Evolutionary conservation across 1,140 invertebrate genomes (phyloP), one percentile per base, ranked within the genome.

Genomic region (Venustaconcha ellipsiformis): DNA sequence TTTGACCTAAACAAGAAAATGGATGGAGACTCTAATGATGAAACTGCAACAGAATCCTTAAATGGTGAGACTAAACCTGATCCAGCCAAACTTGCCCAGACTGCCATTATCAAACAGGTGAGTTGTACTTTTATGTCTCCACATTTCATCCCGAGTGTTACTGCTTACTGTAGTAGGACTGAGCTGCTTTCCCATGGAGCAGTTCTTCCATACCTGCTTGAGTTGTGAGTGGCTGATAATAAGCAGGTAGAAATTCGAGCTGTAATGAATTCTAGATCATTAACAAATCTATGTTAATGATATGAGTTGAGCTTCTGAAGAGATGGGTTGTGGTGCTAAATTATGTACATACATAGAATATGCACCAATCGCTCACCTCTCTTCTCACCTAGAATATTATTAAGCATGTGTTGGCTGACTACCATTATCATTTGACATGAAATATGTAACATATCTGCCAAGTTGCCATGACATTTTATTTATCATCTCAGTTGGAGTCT

Each of bases 31-130:
- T 87, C 86, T 30, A 87, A 84, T 57, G 88, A 88, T 80, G 84
- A 83, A 60, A 85, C 82, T 20, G 82, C 82, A 12, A 74, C 81
- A 1, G 87, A 88, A 69, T 78, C 80, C 58, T 82, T 88, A 30
- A 88, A 88, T 70, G 88, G 88, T 14, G 87, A 88, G 67, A 86
- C 85, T 15, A 89, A 88, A 76, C 84, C 86, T 15, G 88, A 89
- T 71, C 80, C 84, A 3, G 83, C 84, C 14, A 89, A 89, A 74
- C 84, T 89, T 17, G 88, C 88, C 55, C 88, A 89, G 74, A 82
- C 84, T 4, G 88, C 88, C 77, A 89, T 89, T 74, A 89, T 89
- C 64, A 89, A 89, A 80, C 88, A 89, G 85, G 88, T 89, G 80
- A 75, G 83, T 75, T 26, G 57, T 14, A 57, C 59, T 60, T 67